Evolutionary conservation across 23 tunicate genomes (phyloP).

Genomic region (Oikopleura dioica): DNA sequence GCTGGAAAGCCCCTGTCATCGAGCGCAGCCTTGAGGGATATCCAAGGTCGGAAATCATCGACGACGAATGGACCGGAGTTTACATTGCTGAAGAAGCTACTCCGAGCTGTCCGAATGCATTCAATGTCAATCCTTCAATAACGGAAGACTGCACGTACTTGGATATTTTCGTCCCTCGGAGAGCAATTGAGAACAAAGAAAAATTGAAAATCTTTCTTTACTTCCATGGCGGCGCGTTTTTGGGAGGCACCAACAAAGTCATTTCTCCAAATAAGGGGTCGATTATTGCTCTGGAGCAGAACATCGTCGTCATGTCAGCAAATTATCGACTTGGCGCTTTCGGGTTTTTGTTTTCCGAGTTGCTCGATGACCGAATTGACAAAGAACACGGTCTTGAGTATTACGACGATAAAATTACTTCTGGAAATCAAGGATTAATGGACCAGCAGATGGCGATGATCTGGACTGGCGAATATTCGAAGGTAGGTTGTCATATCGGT

Average conservation of each 20-base stretch:
- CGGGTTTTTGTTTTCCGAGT: not conserved
- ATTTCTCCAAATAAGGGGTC: not conserved
- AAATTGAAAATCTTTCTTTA: not conserved
- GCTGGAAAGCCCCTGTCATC: too few species aligned
- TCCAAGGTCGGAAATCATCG: too few species aligned
- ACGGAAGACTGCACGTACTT: too few species aligned
- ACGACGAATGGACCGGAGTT: too few species aligned
- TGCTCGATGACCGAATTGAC: not conserved
- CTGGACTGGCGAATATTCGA: too few species aligned
- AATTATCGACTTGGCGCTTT: not conserved
- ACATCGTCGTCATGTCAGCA: not conserved
- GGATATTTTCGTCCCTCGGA: not conserved
- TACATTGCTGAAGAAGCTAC: too few species aligned
- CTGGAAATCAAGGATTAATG: constrained; percentile 15
- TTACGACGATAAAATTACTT: not conserved
- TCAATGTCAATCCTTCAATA: too few species aligned
- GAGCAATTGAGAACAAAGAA: not conserved
- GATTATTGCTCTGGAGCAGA: not conserved
- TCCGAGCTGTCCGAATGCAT: too few species aligned
- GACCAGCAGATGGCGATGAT: too few species aligned
- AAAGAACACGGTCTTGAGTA: not conserved
- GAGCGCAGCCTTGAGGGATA: too few species aligned
- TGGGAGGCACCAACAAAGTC: not conserved
- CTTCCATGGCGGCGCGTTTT: constrained; percentile 8
- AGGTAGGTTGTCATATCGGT: too few species aligned